A percentile compares a stretch with the other conserved stretches of the same genome.
Conservation (phyloP, 2,797 vertebrate genomes). For the Tragopan temminckii region DNA sequence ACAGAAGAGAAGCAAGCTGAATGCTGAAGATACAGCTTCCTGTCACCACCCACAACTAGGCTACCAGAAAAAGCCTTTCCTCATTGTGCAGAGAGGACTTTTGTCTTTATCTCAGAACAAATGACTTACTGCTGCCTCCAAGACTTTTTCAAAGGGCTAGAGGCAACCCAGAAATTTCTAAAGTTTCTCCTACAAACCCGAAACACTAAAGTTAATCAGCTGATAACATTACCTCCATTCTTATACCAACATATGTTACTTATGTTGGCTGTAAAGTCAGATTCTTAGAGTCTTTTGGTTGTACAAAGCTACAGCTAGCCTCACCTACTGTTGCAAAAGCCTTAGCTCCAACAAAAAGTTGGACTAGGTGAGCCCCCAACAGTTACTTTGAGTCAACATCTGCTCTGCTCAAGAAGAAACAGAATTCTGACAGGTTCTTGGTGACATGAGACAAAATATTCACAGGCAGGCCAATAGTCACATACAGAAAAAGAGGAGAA, state of each 20-base stretch:
- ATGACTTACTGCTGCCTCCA: not conserved
- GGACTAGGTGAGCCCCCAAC: rapidly evolving
- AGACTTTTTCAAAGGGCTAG: not conserved
- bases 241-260: rapidly evolving
- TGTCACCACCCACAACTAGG: not conserved
- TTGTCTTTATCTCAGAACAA: not conserved
- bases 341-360: not conserved
- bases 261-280: not conserved
- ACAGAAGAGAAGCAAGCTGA: not conserved
- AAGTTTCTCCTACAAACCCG: not conserved
- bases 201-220: not conserved
- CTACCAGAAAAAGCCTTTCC: too few species aligned
- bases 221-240: rapidly evolving
- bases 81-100: not conserved
- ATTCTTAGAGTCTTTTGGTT: not conserved
- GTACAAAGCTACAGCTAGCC: not conserved
- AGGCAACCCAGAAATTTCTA: not conserved
- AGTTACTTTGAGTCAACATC: not conserved
- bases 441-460: too few species aligned
- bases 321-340: rapidly evolving
- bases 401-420: too few species aligned
- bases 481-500: too few species aligned
- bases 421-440: too few species aligned
- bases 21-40: not conserved
- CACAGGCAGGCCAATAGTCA: too few species aligned